Conservation (phyloP, 2,113 vertebrate genomes). For the Shinisaurus crocodilurus region DNA sequence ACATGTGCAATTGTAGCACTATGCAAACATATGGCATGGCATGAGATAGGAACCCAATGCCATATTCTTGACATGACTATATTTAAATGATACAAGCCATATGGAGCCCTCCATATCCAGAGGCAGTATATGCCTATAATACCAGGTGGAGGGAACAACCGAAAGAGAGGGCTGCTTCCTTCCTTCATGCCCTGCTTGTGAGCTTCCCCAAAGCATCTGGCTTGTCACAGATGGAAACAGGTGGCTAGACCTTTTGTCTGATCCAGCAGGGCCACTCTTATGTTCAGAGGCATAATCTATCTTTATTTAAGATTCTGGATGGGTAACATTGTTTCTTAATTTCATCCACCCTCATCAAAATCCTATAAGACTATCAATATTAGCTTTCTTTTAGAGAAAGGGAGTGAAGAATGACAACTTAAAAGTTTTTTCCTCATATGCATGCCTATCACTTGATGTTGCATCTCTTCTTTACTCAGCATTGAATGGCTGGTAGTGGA, state of each 20-base stretch:
- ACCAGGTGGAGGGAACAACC: background rate
- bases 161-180: no score
- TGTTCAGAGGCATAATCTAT: background rate
- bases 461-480: background rate
- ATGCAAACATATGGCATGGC: background rate
- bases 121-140: background rate
- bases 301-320: background rate
- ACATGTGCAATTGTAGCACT: background rate
- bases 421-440: background rate
- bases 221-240: background rate
- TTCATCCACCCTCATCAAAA: no score
- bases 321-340: no score
- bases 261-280: background rate
- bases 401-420: background rate
- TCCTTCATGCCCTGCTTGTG: background rate
- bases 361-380: background rate
- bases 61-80: conserved; percentile 9
- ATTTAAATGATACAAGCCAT: background rate
- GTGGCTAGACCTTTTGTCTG: background rate
- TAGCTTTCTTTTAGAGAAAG: background rate
- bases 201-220: background rate
- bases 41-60: conserved; percentile 19
- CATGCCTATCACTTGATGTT: background rate
- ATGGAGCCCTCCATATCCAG: background rate
- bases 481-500: background rate